Evolutionary conservation across 2,113 vertebrate genomes (phyloP).

Genomic region (Serranochromis macrocephalus): DNA sequence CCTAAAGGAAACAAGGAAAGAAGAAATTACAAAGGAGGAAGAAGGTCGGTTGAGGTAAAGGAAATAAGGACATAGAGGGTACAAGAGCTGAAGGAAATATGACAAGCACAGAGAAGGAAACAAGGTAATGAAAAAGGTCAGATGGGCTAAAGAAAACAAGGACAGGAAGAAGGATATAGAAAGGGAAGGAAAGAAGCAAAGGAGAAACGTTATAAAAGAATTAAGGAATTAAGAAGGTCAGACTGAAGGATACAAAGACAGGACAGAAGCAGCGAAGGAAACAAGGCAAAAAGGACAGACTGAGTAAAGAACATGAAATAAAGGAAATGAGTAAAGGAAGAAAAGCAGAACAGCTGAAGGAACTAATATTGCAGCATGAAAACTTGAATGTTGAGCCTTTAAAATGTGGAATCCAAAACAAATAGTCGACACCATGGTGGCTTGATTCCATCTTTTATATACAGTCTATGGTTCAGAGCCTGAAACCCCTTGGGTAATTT

Average conservation of each 20-base stretch:
- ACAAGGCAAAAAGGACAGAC: not conserved
- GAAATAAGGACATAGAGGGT: not conserved
- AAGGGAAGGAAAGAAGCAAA: not conserved
- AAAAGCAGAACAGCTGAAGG: not conserved
- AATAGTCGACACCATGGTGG: not conserved
- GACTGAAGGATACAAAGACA: not conserved
- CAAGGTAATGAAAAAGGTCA: not conserved
- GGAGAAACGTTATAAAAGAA: accelerated
- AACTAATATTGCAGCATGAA: not conserved
- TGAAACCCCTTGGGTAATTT: accelerated
- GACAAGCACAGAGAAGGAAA: not conserved
- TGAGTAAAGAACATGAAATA: not conserved
- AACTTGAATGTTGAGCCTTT: not conserved
- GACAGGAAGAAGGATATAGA: not conserved
- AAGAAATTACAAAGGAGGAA: not conserved
- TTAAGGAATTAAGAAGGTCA: not conserved
- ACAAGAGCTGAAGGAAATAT: not conserved
- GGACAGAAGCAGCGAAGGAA: not conserved
- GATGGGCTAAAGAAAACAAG: not conserved
- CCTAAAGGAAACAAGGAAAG: not conserved
- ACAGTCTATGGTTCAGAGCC: not conserved
- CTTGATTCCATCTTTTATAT: not conserved
- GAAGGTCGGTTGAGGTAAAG: not conserved
- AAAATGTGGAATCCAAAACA: not conserved
- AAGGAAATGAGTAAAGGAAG: not conserved